Conservation (phyloP, 2,797 vertebrate species). For the Danionella dracula region DNA sequence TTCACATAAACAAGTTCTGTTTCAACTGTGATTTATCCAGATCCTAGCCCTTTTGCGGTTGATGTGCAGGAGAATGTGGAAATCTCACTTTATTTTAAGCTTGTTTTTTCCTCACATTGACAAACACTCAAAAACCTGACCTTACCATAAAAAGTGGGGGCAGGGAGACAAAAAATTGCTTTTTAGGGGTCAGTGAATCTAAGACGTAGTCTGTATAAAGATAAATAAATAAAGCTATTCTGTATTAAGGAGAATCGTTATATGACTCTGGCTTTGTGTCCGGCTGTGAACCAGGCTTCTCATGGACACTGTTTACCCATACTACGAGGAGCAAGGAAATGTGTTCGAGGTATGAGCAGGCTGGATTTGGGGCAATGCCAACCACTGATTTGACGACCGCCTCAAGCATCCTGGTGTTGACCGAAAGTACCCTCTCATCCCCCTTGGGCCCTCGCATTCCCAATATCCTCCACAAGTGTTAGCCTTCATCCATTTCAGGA, state of each 20-base stretch:
- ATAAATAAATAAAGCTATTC: slow-evolving; percentile 33
- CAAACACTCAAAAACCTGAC: slow-evolving; percentile 3
- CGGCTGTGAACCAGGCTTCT: slow-evolving; percentile 22
- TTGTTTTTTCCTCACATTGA: slow-evolving; percentile 3
- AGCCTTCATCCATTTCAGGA: neutral
- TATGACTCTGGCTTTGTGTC: slow-evolving; percentile 23
- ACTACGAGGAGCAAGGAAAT: slow-evolving; percentile 17
- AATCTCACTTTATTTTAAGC: slow-evolving; percentile 6
- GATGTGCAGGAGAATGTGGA: slow-evolving; percentile 12
- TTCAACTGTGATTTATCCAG: neutral
- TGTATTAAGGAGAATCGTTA: slow-evolving; percentile 26
- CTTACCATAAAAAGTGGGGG: neutral
- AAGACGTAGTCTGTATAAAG: slow-evolving; percentile 9
- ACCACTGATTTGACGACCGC: slow-evolving; percentile 23
- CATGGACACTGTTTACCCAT: slow-evolving; percentile 24
- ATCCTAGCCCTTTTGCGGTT: neutral
- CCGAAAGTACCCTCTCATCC: slow-evolving; percentile 43
- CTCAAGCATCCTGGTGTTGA: slow-evolving; percentile 24
- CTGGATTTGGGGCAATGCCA: slow-evolving; percentile 35
- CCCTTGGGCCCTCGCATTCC: neutral
- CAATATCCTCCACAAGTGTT: neutral
- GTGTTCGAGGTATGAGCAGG: slow-evolving; percentile 23
- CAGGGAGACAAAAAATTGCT: slow-evolving; percentile 32
- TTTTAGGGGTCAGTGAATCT: neutral
- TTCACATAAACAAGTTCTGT: neutral